Evolutionary conservation across 2,113 vertebrate species (phyloP), one percentile per base, ranked within the genome.

Genomic region (Hypanus sabinus): DNA sequence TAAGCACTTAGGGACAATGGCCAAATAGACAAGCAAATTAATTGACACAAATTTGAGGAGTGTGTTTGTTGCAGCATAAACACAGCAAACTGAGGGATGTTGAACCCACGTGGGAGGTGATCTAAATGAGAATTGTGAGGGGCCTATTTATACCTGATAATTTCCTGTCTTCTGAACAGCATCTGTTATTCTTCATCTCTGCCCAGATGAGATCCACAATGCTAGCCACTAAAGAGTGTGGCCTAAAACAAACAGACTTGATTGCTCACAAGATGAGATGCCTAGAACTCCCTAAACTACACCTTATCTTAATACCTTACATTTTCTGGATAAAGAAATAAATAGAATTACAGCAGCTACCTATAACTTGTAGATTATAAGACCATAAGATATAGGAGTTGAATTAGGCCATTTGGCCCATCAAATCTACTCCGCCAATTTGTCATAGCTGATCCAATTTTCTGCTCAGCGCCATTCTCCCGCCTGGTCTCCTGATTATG

Each of bases 81-180:
- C 55, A 87, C 83, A 87, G 55, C 55, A 87, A 60, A 24, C 55
- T 87, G 83, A 60, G 27, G 83, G 83, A 60, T 87, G 80, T 83
- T 8, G 20, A 55, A 38, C 33, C 80, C 57, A n/a, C 18, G 79
- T 87, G 16, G 83, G 14, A 87, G 57, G 55, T 87, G 83, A 87
- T n/a, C 24, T 27, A 11, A 14, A 5, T 2, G 10, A 30, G 55
- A 87, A 87, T 30, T 87, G 83, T 87, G 83, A 87, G 55, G 83
- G 11, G 83, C 57, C 83, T 87, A 87, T 60, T 60, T 87, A 27
- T 87, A 87, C 55, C 83, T 87, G 83, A 87, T 55, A n/a, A 24
- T 14, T 6, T 60, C 38, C 55, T n/a, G 24, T 12, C 55, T 30
- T 11, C 27, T n/a, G 83, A 30, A 24, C 10, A 5, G 1, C 55